phyloP scores from a whole-genome alignment of 2,113 vertebrate species.

The rabbit (Oryctolagus cuniculus) region DNA sequence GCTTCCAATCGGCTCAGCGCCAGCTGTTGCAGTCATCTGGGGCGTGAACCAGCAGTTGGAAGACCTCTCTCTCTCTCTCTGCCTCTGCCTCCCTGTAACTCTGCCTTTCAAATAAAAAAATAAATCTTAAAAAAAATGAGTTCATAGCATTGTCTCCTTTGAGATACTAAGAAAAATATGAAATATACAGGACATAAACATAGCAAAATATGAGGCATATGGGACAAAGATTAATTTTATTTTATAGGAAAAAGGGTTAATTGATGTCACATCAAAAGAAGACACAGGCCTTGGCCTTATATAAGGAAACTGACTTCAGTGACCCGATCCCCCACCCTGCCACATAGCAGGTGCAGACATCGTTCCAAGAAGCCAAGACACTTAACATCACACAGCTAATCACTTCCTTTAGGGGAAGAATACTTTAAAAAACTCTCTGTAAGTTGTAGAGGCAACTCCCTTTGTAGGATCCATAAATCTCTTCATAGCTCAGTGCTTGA shows the following conservation, averaged over 20 bases:
- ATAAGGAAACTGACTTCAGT: not conserved
- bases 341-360: not conserved
- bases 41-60: too few species aligned
- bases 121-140: too few species aligned
- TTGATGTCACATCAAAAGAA: not conserved
- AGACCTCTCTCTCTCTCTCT: too few species aligned
- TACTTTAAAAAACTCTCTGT: not conserved
- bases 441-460: not conserved
- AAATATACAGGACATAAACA: too few species aligned
- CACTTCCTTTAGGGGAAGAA: not conserved
- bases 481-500: not conserved
- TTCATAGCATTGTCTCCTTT: too few species aligned
- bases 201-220: conserved; percentile 42
- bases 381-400: not conserved
- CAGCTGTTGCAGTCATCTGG: too few species aligned
- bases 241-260: not conserved
- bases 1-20: too few species aligned
- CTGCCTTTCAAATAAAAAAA: too few species aligned
- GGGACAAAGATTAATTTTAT: not conserved
- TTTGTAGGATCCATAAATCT: conserved; percentile 23
- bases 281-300: too few species aligned
- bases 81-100: too few species aligned
- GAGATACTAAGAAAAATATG: too few species aligned
- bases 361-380: not conserved
- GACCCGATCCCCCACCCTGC: not conserved